Evolutionary conservation across 2,797 vertebrate species (phyloP).

Genomic region (Otolemur crassicaudatus): DNA sequence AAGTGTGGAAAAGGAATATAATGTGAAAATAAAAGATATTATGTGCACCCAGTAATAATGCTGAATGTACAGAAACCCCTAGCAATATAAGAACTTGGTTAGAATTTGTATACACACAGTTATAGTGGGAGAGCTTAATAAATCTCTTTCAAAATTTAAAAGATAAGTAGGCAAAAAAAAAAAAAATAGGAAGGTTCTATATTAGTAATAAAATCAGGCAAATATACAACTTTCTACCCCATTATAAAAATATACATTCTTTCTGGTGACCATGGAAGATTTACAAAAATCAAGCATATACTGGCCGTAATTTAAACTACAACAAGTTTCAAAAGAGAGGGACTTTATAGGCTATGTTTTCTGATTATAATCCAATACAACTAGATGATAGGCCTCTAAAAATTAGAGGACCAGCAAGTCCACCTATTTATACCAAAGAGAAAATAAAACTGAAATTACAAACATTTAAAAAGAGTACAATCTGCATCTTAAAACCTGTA

Average conservation of each 20-base stretch:
- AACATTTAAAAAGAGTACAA: background rate
- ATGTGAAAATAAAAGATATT: background rate
- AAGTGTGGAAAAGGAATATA: background rate
- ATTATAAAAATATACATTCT: background rate
- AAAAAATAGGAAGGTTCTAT: background rate
- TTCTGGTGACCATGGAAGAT: background rate
- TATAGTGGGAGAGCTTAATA: background rate
- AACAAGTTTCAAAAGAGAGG: background rate
- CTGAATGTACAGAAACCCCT: background rate
- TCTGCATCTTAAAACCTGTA: background rate
- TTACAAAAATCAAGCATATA: slow-evolving; percentile 1
- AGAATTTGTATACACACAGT: background rate
- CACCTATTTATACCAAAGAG: background rate
- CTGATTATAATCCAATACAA: background rate
- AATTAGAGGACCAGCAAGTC: background rate
- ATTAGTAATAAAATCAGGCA: background rate
- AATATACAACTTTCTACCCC: background rate
- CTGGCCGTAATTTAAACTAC: background rate
- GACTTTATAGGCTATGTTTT: background rate
- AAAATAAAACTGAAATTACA: background rate
- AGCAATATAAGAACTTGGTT: background rate
- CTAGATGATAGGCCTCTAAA: background rate
- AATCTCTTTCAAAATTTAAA: slow-evolving; percentile 23
- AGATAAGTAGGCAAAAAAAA: background rate
- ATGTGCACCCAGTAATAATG: background rate